Evolutionary conservation across 23 tunicate species (phyloP).

Genomic region (Botrylloides violaceus): DNA sequence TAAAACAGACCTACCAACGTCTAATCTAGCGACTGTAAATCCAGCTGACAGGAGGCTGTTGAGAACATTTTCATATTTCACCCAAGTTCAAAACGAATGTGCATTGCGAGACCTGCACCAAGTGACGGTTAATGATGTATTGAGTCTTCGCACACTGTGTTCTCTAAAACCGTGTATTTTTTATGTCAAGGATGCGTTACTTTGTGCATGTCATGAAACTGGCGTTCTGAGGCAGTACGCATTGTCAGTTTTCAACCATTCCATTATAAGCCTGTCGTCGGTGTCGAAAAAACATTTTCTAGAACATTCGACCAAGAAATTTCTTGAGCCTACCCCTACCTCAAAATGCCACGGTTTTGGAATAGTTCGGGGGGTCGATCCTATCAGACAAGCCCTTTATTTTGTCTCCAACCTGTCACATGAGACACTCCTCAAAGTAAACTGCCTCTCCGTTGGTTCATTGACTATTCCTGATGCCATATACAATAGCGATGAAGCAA

Average conservation of each 20-base stretch:
- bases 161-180: not conserved
- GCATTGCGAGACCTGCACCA: not conserved
- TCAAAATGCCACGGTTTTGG: constrained; percentile 49
- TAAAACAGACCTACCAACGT: not conserved
- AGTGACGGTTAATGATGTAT: not conserved
- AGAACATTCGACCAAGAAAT: not conserved
- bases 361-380: constrained; percentile 52
- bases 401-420: constrained; percentile 22
- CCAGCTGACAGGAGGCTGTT: not conserved
- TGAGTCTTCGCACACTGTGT: not conserved
- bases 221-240: constrained; percentile 12
- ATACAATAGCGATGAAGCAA: not conserved
- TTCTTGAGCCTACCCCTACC: constrained; percentile 17
- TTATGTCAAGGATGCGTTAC: not conserved
- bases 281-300: not conserved
- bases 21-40: not conserved
- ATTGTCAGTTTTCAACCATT: constrained; percentile 33
- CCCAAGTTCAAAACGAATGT: not conserved
- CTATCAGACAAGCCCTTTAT: not conserved
- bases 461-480: constrained; percentile 25
- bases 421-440: constrained; percentile 20
- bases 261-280: constrained; percentile 34
- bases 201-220: constrained; percentile 4
- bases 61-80: not conserved
- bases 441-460: constrained; percentile 43